Conservation (phyloP, 2,888 invertebrate species). For the Ecliptopera silaceata region DNA sequence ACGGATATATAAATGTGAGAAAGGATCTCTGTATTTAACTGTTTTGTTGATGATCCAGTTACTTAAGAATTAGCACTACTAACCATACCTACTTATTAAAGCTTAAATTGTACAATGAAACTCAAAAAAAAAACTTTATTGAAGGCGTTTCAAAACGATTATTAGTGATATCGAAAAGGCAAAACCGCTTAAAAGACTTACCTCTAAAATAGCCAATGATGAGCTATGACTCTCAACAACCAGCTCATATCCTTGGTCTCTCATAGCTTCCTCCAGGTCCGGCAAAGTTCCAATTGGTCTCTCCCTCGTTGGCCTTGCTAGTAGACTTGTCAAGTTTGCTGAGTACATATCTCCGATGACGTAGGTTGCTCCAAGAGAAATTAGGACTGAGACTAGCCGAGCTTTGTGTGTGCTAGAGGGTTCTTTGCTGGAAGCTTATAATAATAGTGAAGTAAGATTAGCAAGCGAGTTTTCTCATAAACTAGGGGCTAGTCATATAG, state of each 20-base stretch:
- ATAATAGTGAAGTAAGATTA: not conserved
- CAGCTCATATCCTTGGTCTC: slow-evolving; percentile 84
- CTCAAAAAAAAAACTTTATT: too few species aligned
- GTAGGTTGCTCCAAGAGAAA: slow-evolving; percentile 89
- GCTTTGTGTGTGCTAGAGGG: slow-evolving; percentile 86
- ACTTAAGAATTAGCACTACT: too few species aligned
- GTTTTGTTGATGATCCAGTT: not conserved
- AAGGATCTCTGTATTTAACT: not conserved
- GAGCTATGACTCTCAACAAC: slow-evolving; percentile 89
- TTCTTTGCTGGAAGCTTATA: slow-evolving; percentile 79
- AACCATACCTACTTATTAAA: too few species aligned
- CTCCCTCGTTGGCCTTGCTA: slow-evolving; percentile 88
- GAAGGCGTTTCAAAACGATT: too few species aligned
- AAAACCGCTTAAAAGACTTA: slow-evolving; percentile 42
- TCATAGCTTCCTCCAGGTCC: slow-evolving; percentile 86
- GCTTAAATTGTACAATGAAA: too few species aligned
- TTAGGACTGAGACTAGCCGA: slow-evolving; percentile 86
- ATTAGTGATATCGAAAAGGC: too few species aligned
- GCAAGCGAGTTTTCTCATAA: too few species aligned
- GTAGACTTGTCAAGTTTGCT: slow-evolving; percentile 88
- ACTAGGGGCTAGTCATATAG: too few species aligned
- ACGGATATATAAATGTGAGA: not conserved
- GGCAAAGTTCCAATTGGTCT: slow-evolving; percentile 86
- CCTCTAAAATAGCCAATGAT: slow-evolving; percentile 87
- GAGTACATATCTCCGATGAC: slow-evolving; percentile 91